phyloP scores from a whole-genome alignment of 2,113 vertebrate genomes.

The Chaenocephalus aceratus region DNA sequence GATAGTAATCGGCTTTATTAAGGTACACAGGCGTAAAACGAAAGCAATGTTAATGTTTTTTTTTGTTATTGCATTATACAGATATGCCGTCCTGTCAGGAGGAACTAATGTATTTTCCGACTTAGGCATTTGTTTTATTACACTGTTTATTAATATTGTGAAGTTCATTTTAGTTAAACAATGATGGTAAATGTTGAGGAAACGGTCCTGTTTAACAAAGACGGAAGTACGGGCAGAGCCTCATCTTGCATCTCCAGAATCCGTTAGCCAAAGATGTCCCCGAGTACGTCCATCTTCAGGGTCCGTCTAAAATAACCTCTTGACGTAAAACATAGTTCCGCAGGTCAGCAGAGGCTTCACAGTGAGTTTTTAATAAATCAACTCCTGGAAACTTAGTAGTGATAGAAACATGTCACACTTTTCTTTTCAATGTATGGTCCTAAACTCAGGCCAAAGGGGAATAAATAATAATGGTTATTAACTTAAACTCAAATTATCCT shows the following conservation, averaged over 20 bases:
- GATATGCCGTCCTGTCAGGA: rapidly evolving
- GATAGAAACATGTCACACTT: too few species aligned
- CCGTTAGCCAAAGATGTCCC: slow-evolving; percentile 30
- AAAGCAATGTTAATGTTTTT: too few species aligned
- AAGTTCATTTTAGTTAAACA: neutral
- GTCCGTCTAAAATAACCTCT: slow-evolving; percentile 29
- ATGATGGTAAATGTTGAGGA: neutral
- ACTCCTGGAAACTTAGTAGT: neutral
- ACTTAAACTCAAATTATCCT: too few species aligned
- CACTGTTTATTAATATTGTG: neutral
- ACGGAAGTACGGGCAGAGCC: neutral
- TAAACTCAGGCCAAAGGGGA: too few species aligned
- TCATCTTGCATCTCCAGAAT: neutral
- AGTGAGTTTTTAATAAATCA: neutral
- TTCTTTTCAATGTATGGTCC: too few species aligned
- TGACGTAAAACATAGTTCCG: slow-evolving; percentile 10
- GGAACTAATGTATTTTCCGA: rapidly evolving
- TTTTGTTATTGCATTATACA: neutral
- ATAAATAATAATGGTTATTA: too few species aligned
- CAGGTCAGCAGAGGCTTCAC: neutral
- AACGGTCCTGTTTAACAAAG: neutral
- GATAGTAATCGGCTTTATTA: neutral
- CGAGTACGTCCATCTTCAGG: neutral
- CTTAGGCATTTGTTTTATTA: neutral
- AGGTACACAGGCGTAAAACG: neutral